phyloP scores from a whole-genome alignment of 1,140 invertebrate species.

The Drosophila melanica region DNA sequence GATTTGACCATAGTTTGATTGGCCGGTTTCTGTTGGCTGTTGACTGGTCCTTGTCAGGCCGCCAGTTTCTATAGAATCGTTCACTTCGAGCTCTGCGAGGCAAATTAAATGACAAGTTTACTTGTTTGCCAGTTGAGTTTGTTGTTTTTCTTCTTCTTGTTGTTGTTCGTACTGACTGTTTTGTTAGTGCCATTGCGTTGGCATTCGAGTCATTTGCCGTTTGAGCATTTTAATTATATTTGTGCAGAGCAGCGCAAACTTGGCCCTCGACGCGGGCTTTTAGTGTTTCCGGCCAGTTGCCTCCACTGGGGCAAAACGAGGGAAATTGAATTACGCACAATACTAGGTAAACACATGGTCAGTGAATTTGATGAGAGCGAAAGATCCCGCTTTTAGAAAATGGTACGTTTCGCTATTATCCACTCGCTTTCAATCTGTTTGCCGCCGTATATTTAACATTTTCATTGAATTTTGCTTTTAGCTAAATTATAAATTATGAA shows the following conservation, averaged over 20 bases:
- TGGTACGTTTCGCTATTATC: slow-evolving; percentile 1
- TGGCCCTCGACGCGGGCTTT: slow-evolving; percentile 52
- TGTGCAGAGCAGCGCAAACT: slow-evolving; percentile 67
- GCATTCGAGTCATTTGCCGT: slow-evolving; percentile 48
- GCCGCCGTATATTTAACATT: background rate
- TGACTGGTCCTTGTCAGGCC: background rate
- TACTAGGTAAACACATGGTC: slow-evolving; percentile 64
- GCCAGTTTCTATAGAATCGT: slow-evolving; percentile 41
- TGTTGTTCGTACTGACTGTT: slow-evolving; percentile 4
- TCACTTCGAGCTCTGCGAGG: slow-evolving; percentile 52
- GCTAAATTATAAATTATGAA: slow-evolving; percentile 1
- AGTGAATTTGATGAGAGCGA: slow-evolving; percentile 28
- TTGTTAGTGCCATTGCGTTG: slow-evolving; percentile 23
- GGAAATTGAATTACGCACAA: slow-evolving; percentile 76
- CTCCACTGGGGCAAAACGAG: background rate
- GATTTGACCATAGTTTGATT: slow-evolving; percentile 13
- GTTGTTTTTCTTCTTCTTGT: slow-evolving; percentile 8
- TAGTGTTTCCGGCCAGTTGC: slow-evolving; percentile 76
- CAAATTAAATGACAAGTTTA: slow-evolving; percentile 75
- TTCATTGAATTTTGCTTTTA: slow-evolving; percentile 9
- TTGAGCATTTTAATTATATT: slow-evolving; percentile 77
- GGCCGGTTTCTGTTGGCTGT: slow-evolving; percentile 8
- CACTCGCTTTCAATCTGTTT: background rate
- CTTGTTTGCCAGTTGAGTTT: slow-evolving; percentile 42
- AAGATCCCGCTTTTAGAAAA: slow-evolving; percentile 51